Conservation (phyloP, 2,797 vertebrate species). For the Oreochromis grahami region DNA sequence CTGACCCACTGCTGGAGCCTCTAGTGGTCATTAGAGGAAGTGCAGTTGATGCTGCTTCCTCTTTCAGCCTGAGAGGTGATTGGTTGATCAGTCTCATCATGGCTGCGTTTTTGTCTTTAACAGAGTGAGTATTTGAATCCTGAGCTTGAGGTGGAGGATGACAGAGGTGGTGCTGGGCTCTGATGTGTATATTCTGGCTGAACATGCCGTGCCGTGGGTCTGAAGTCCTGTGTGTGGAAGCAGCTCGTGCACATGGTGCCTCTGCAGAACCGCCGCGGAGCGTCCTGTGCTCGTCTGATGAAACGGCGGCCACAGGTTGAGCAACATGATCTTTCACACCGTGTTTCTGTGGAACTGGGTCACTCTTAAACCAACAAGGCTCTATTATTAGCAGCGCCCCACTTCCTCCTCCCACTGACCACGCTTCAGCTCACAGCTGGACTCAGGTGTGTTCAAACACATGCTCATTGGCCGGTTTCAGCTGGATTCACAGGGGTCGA, state of each 20-base stretch:
- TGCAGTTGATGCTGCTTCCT: background rate
- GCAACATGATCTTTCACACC: background rate
- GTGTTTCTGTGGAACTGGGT: background rate
- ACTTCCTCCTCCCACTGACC: background rate
- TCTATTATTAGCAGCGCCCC: slow-evolving; percentile 35
- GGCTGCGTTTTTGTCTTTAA: background rate
- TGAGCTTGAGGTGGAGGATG: background rate
- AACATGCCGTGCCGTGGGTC: background rate
- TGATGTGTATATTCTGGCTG: accelerated
- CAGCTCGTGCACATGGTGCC: background rate
- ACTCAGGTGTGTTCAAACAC: background rate
- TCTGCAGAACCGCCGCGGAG: background rate
- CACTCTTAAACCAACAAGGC: slow-evolving; percentile 16
- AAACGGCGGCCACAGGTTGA: slow-evolving; percentile 1
- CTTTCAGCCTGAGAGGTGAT: background rate
- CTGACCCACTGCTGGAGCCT: background rate
- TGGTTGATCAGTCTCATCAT: background rate
- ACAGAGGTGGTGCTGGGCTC: background rate
- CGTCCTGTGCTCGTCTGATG: background rate
- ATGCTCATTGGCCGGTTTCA: background rate
- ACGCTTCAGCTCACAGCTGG: background rate
- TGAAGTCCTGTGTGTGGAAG: background rate
- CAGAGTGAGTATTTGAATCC: background rate
- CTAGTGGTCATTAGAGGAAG: background rate
- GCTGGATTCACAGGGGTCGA: background rate